Percentiles rank a stretch among this genome's conserved stretches.
phyloP scores from a whole-genome alignment of 92 coral and sea anemone species.

The Pocillopora meandrina region DNA sequence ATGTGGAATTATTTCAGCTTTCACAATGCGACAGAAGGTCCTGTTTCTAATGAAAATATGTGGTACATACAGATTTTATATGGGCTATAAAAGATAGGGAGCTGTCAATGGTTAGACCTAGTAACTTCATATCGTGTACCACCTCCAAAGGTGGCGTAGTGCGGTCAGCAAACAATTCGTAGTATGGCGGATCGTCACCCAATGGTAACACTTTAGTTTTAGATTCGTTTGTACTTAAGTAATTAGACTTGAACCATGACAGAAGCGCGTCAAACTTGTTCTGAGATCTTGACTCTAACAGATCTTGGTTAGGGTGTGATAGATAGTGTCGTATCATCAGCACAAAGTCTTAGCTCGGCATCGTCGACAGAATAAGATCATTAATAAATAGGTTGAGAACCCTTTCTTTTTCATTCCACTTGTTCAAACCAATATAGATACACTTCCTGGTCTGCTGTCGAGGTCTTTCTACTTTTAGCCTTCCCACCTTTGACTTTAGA shows the following conservation, averaged over 20 bases:
- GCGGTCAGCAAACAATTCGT: not conserved
- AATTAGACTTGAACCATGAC: constrained; percentile 31
- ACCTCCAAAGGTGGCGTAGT: not conserved
- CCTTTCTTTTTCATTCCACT: no score
- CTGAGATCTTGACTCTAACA: constrained; percentile 5
- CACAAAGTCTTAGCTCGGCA: no score
- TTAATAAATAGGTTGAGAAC: no score
- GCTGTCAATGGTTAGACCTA: constrained; percentile 1
- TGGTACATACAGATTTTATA: not conserved
- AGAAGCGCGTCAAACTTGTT: constrained; percentile 1
- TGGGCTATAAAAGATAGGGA: not conserved
- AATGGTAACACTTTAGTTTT: constrained; percentile 25
- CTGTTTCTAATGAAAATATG: no score
- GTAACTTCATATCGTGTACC: not conserved
- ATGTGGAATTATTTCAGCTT: no score
- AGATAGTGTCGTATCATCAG: no score
- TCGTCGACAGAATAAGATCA: no score
- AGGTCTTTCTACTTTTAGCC: no score
- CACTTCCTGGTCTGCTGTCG: no score
- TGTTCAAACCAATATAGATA: no score
- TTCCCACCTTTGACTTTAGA: no score
- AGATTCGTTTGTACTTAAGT: constrained; percentile 15
- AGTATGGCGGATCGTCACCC: constrained; percentile 1
- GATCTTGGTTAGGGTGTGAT: not conserved
- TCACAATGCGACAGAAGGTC: no score